Evolutionary conservation across 2,113 vertebrate species (phyloP).

Genomic region (Cromileptes altivelis): DNA sequence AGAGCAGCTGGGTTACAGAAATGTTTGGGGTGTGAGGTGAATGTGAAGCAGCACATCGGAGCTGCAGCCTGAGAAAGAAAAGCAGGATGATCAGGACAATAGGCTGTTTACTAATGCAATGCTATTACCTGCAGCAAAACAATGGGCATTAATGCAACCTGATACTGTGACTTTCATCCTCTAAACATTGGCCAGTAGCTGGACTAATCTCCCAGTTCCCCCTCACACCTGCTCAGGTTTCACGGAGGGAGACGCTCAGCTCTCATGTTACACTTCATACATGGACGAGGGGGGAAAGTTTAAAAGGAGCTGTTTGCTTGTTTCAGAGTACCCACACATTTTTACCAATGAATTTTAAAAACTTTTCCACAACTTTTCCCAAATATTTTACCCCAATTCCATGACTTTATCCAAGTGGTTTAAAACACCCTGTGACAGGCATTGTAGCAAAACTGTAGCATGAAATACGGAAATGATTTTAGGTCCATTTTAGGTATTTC

Average conservation of each 20-base stretch:
- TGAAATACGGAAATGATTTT: too few relatives aligned
- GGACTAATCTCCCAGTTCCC: conserved; percentile 36
- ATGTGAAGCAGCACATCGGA: neutral
- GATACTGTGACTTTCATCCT: conserved; percentile 59
- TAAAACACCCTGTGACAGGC: too few relatives aligned
- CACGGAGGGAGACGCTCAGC: conserved; percentile 7
- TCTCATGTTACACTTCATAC: conserved; percentile 35
- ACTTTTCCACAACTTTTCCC: too few relatives aligned
- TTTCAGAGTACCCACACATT: too few relatives aligned
- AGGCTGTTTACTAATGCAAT: conserved; percentile 42
- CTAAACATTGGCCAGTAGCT: conserved; percentile 49
- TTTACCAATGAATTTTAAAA: too few relatives aligned
- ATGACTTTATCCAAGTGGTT: too few relatives aligned
- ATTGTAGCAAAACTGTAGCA: too few relatives aligned
- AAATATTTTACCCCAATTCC: too few relatives aligned
- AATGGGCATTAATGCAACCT: conserved; percentile 57
- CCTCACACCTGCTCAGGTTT: conserved; percentile 54
- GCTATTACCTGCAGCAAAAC: conserved; percentile 43
- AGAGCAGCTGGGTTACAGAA: neutral
- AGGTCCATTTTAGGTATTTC: too few relatives aligned
- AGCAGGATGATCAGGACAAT: conserved; percentile 49
- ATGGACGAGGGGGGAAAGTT: neutral
- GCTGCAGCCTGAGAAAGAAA: conserved; percentile 13
- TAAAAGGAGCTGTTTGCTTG: too few relatives aligned
- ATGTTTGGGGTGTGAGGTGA: neutral